A percentile compares a stretch with the other conserved stretches of the same genome.
phyloP scores from a whole-genome alignment of 1,140 invertebrate genomes.

The Aplysia californica region DNA sequence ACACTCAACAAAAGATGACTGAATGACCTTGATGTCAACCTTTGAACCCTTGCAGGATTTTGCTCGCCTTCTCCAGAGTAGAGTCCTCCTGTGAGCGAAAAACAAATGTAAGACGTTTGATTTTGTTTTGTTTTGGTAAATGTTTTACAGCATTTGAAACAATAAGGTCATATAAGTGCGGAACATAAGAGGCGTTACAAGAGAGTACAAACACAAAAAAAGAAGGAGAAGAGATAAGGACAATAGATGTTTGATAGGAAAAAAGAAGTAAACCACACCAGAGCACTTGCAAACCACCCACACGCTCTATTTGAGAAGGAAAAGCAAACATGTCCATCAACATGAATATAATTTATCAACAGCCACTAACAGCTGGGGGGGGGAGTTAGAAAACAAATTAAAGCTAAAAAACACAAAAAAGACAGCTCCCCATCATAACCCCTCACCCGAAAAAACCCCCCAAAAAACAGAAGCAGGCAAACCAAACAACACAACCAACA shows the following conservation, averaged over 20 bases:
- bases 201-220: background rate
- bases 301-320: background rate
- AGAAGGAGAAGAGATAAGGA: background rate
- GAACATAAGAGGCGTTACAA: background rate
- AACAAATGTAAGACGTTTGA: background rate
- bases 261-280: background rate
- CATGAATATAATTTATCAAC: background rate
- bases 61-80: constrained; percentile 49
- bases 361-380: background rate
- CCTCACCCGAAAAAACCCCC: no score
- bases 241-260: background rate
- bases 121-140: no score
- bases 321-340: no score
- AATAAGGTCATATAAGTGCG: no score
- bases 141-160: background rate
- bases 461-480: no score
- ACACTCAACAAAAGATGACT: no score
- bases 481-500: no score
- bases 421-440: no score
- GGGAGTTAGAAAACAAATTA: no score
- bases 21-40: no score
- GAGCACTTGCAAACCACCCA: no score
- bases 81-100: constrained; percentile 49
- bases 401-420: background rate
- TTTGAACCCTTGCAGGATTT: background rate